Base-by-base conservation (phyloP, 2,888 invertebrate genomes). In the Drosophila affinis region DNA sequence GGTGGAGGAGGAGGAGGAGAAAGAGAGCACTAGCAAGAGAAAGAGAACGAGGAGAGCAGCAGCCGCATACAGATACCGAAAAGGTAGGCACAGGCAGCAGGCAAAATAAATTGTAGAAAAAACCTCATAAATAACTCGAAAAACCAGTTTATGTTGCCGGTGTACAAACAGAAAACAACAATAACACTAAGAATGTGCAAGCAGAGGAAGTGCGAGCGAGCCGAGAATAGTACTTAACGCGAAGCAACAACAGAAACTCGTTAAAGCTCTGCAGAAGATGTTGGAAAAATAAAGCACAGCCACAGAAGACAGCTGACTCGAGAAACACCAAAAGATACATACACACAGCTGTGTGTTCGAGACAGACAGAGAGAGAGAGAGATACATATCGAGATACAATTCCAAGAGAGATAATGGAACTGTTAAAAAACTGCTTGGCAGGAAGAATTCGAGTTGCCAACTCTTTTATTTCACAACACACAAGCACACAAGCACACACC, bases 41-140 rank as follows among this genome's bases (percentile, higher is more conserved):
- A 52, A 49, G 44, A 55, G 34, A 51, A 52, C 49, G 44, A 65
- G 47, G 48, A 71, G 70, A 39, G 39, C n/a, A 14, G n/a, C n/a
- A n/a, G 39, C 67, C 46, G 68, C 81, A 81, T 73, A 85, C 85
- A 76, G 77, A 81, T 70, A 81, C 82, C 79, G 65, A 81, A 87
- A 81, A 76, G 72, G 51, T 79, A 72, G 60, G 55, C 34, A 64
- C 9, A 9, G 32, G 34, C 39, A 39, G 39, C 39, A 39, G 64
- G 72, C 81, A 79, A 87, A 77, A 79, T 76, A 89, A 81, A 79
- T 83, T 84, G 76, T 77, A 77, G 65, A 89, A 80, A 86, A 74
- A 88, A 75, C 83, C 72, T 88, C 83, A 80, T 86, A 87, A 87
- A 89, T 89, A 89, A 86, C 89, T 88, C 83, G 85, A 86, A 89